A percentile compares a stretch with the other conserved stretches of the same genome.
Conservation (phyloP, 2,888 invertebrate genomes). For the Drosophila longiperda region DNA sequence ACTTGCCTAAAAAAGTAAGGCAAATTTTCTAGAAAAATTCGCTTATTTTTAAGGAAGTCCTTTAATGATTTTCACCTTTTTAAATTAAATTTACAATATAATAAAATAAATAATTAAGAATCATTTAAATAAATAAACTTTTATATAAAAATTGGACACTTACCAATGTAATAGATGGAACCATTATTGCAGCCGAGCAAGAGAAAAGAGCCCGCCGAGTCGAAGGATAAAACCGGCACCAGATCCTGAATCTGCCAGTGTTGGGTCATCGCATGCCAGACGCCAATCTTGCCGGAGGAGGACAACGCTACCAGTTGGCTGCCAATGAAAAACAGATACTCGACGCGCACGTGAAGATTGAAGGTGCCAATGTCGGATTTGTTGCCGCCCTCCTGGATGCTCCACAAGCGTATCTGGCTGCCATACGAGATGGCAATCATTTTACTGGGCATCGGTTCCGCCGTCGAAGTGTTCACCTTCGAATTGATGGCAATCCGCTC, state of each 20-base stretch:
- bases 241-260: constrained; percentile 99
- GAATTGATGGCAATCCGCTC: constrained; percentile 96
- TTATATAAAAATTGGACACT: constrained; percentile 58
- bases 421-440: constrained; percentile 94
- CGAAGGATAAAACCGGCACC: constrained; percentile 97
- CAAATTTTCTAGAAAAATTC: no score
- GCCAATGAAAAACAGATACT: constrained; percentile 98
- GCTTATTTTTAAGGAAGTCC: not conserved
- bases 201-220: constrained; percentile 98
- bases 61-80: not conserved
- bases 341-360: constrained; percentile 95
- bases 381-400: constrained; percentile 91
- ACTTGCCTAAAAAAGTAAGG: no score
- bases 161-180: constrained; percentile 98
- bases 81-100: not conserved
- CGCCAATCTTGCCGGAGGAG: constrained; percentile 96
- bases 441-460: constrained; percentile 87
- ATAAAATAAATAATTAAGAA: not conserved
- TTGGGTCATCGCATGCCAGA: constrained; percentile 99
- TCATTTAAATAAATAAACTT: not conserved
- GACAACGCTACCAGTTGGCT: constrained; percentile 98
- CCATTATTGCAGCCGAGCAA: constrained; percentile 98
- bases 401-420: constrained; percentile 91
- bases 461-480: constrained; percentile 86
- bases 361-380: constrained; percentile 93